Percentiles rank a stretch among this genome's conserved stretches.
Conservation (phyloP, 2,888 invertebrate genomes). For the Thysanoteuthis rhombus region DNA sequence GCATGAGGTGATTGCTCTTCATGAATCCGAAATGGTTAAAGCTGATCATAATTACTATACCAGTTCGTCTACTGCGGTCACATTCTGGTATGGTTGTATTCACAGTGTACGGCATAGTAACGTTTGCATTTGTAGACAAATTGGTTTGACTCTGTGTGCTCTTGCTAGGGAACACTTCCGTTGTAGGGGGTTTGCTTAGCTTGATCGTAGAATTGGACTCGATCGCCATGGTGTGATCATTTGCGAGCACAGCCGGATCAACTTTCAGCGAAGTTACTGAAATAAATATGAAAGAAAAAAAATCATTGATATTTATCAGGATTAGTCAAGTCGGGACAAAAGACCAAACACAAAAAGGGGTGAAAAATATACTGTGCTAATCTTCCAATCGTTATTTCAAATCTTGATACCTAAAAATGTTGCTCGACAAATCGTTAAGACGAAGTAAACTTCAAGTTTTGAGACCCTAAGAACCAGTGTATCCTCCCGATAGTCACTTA, state of each 20-base stretch:
- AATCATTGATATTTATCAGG: neutral
- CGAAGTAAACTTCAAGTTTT: no score
- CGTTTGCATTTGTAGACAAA: neutral
- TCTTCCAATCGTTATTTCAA: no score
- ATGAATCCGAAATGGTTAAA: neutral
- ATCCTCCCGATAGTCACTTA: no score
- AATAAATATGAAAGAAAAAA: neutral
- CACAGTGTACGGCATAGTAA: neutral
- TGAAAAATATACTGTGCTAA: no score
- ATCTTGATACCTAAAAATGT: no score
- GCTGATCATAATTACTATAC: neutral
- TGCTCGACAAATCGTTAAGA: no score
- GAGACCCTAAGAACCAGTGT: no score
- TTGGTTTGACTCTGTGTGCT: neutral
- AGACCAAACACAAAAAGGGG: no score
- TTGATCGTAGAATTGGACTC: neutral
- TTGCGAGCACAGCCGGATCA: neutral
- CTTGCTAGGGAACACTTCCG: neutral
- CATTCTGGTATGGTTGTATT: neutral
- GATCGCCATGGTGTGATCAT: neutral
- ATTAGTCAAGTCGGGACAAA: no score
- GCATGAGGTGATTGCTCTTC: neutral
- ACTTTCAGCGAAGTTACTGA: neutral
- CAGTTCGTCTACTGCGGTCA: neutral
- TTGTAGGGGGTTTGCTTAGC: neutral